phyloP scores from a whole-genome alignment of 2,888 invertebrate species.

The Halocaridina rubra region DNA sequence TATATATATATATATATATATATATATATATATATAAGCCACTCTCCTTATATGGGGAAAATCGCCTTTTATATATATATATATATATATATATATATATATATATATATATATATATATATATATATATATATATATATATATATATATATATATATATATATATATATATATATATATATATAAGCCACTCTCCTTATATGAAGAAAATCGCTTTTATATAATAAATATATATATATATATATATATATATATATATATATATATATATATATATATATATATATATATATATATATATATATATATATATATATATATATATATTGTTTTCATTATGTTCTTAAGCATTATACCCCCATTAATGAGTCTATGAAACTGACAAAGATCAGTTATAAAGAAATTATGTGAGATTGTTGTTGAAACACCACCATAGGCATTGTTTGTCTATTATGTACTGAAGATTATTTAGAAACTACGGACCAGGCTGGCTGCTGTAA shows the following conservation, averaged over 20 bases:
- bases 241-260: neutral
- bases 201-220: too few relatives aligned
- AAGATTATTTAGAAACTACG: too few relatives aligned
- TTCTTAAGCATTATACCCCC: neutral
- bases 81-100: neutral
- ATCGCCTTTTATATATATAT: neutral
- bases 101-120: neutral
- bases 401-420: too few relatives aligned
- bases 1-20: too few relatives aligned
- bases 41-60: too few relatives aligned
- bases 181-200: too few relatives aligned
- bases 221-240: neutral
- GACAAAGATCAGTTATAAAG: too few relatives aligned
- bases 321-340: neutral
- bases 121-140: neutral
- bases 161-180: neutral
- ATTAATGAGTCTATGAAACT: too few relatives aligned
- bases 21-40: too few relatives aligned
- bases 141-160: neutral
- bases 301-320: conserved; percentile 1
- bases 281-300: conserved; percentile 11
- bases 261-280: neutral
- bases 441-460: too few relatives aligned
- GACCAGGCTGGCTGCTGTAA: too few relatives aligned
- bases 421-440: too few relatives aligned